Evolutionary conservation across 2,797 vertebrate species (phyloP).

Genomic region (Uromys caudimaculatus): DNA sequence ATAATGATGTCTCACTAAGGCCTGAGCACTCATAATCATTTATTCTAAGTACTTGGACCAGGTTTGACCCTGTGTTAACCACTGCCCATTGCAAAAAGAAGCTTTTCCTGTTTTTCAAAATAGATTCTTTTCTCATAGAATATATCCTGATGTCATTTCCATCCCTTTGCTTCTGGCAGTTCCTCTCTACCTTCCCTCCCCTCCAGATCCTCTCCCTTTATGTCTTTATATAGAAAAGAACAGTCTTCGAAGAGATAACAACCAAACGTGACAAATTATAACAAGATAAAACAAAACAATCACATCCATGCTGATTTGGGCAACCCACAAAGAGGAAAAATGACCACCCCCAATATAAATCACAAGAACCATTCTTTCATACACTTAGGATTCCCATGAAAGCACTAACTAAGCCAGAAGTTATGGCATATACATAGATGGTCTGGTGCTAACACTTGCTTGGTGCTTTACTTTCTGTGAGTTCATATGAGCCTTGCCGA

Average conservation of each 20-base stretch:
- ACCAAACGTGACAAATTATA: neutral
- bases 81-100: neutral
- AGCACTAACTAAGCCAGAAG: neutral
- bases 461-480: neutral
- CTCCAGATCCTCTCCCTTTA: neutral
- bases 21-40: neutral
- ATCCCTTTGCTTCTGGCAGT: neutral
- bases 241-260: neutral
- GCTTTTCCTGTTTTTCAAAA: neutral
- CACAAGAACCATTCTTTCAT: neutral
- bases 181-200: no score
- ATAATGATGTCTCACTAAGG: neutral
- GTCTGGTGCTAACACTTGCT: no score
- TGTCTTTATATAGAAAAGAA: neutral
- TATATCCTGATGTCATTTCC: neutral
- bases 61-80: neutral
- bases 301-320: neutral
- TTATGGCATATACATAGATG: neutral
- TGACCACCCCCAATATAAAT: no score
- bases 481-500: neutral
- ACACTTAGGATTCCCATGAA: neutral
- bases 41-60: neutral
- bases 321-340: neutral
- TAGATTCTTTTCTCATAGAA: neutral
- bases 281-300: neutral